Percentiles rank a stretch among this genome's conserved stretches.
Conservation (phyloP, 2,797 vertebrate species). For the Menidia menidia region DNA sequence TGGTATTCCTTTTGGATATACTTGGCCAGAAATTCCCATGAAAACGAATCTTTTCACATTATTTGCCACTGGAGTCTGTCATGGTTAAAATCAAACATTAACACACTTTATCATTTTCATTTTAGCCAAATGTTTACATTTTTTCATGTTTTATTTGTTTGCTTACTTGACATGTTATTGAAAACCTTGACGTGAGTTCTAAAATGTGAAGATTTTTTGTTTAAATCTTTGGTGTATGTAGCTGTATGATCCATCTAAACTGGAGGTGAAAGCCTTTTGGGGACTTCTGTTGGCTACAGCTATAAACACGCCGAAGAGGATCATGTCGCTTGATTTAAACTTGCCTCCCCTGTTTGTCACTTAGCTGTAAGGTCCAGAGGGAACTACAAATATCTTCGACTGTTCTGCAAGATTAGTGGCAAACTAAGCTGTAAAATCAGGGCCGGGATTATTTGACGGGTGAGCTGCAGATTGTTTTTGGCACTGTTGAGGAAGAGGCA, state of each 20-base stretch:
- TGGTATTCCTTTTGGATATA: conserved; percentile 74
- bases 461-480: conserved; percentile 56
- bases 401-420: conserved; percentile 23
- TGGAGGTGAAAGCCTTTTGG: conserved; percentile 59
- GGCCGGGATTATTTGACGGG: conserved; percentile 15
- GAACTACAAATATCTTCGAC: conserved; percentile 5
- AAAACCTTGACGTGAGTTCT: conserved; percentile 30
- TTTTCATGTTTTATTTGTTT: neutral
- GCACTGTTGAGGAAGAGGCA: conserved; percentile 61
- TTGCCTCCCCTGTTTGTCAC: conserved; percentile 16
- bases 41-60: conserved; percentile 57
- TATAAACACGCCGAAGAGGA: conserved; percentile 32
- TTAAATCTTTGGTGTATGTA: conserved; percentile 74
- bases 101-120: conserved; percentile 16
- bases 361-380: conserved; percentile 11
- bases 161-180: conserved; percentile 14
- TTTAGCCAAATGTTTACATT: neutral
- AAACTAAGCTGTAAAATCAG: conserved; percentile 18
- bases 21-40: conserved; percentile 45
- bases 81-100: conserved; percentile 12
- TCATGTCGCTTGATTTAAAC: neutral
- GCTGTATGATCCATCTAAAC: conserved; percentile 49
- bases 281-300: conserved; percentile 73
- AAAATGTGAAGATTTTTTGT: conserved; percentile 46
- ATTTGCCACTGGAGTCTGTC: conserved; percentile 31